phyloP scores from a whole-genome alignment of 2,113 vertebrate genomes.

The Mesocricetus auratus region DNA sequence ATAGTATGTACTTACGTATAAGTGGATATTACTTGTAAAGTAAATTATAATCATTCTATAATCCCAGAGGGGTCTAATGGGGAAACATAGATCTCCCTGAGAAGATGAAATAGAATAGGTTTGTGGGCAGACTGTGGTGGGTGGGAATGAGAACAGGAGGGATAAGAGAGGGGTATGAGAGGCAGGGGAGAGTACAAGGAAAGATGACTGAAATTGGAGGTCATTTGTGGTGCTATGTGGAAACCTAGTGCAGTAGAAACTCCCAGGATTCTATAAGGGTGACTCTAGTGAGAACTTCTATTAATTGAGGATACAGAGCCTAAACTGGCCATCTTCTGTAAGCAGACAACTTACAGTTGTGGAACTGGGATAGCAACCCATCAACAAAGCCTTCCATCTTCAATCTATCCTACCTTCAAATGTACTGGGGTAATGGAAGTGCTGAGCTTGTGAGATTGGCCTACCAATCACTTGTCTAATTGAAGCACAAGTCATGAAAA shows the following conservation, averaged over 20 bases:
- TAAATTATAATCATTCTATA: neutral
- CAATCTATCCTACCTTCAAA: neutral
- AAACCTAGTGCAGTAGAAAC: neutral
- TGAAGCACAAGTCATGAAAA: neutral
- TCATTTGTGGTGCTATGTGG: neutral
- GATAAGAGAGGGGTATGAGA: neutral
- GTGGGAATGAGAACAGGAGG: neutral
- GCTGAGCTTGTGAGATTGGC: neutral
- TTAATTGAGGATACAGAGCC: neutral
- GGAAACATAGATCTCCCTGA: neutral
- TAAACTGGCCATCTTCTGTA: neutral
- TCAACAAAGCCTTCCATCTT: neutral
- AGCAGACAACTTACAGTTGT: neutral
- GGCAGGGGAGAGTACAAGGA: neutral
- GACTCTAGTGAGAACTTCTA: neutral
- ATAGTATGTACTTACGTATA: neutral
- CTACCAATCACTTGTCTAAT: neutral
- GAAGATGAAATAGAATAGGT: neutral
- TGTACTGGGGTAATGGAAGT: neutral
- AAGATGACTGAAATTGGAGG: neutral
- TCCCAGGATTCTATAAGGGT: neutral
- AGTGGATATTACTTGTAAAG: neutral
- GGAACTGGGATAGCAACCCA: neutral
- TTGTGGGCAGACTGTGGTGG: neutral
- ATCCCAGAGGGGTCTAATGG: neutral